Percentiles rank a stretch among this genome's conserved stretches.
These are phyloP conservation scores for Oenanthe melanoleuca DNA, from an alignment of 2,113 vertebrate species.

Conservation along the genomic window DNA sequence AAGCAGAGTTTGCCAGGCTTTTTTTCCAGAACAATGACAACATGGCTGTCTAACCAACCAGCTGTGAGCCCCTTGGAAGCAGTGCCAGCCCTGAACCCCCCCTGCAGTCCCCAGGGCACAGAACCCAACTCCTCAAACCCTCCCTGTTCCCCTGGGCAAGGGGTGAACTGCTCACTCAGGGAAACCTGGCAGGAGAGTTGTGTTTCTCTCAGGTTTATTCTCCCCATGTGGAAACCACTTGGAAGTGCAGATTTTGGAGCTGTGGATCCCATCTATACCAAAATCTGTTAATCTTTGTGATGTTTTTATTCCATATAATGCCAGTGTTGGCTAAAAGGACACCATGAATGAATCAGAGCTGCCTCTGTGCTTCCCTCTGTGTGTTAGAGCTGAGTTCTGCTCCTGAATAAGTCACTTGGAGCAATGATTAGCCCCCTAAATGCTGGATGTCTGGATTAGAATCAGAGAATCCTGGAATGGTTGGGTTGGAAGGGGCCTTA, in stretches of 20 bases:
- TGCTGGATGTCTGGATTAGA: not conserved
- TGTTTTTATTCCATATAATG: not conserved
- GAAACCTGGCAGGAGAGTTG: not conserved
- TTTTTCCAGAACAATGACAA: no score
- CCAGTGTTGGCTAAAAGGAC: not conserved
- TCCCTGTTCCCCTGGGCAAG: not conserved
- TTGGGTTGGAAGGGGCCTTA: not conserved
- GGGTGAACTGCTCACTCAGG: not conserved
- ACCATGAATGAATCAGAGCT: not conserved
- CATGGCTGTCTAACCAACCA: not conserved
- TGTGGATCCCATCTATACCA: not conserved
- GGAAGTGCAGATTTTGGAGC: not conserved
- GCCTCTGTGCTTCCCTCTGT: not conserved
- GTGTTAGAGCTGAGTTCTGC: not conserved
- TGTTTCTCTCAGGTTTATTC: not conserved
- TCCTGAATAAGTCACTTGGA: not conserved
- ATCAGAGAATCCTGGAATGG: not conserved
- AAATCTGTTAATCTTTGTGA: not conserved
- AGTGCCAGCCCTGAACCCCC: not conserved
- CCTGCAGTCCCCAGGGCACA: not conserved
- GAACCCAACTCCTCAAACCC: not conserved
- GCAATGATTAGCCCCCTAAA: not conserved
- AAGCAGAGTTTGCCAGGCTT: rapidly evolving
- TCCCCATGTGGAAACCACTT: not conserved
- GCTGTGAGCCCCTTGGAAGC: not conserved